Base-by-base conservation (phyloP, 2,113 vertebrate genomes). In the Boulengeromyrus knoepffleri region DNA sequence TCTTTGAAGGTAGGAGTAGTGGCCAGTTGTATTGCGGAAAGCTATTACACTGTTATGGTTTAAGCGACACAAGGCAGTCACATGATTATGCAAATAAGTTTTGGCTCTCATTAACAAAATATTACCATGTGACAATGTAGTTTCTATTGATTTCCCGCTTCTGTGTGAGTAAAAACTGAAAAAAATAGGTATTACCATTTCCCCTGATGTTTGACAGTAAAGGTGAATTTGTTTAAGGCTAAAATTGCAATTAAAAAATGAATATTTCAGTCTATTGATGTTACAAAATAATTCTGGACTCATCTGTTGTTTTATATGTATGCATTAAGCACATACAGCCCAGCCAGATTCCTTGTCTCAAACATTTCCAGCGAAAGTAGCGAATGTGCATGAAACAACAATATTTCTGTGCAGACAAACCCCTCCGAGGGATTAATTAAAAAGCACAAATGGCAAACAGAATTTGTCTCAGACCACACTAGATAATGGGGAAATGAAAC, bases 401-500 rank as follows among this genome's bases (percentile, higher is more conserved):
- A 84, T 70, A 89, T 58, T 85, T 49, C 46, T 77, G 31, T 85
- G 36, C 53, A 89, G 87, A 85, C 56, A n/a, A 46, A 83, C 80
- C 74, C 85, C 83, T 53, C 86, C 13, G 3, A 88, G 89, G 88
- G 88, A 89, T 90, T 90, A 87, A 92, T 87, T 88, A 91, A 87
- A 52, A 92, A 90, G 42, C 42, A 77, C 52, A 89, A 91, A 56
- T 87, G 24, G 88, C 88, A 58, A 42, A 24, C 88, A 89, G 90
- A 27, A 74, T 74, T 87, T 89, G 88, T 88, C 88, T 85, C 12
- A 88, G 85, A 87, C 88, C 62, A 58, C 80, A 89, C 85, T 42
- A 90, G 90, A 91, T 88, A 88, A 74, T 88, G 87, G 88, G 89
- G 62, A 70, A 89, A 83, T 70, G 83, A 88, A 89, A 86, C 45